These are phyloP conservation scores for Temnothorax ravouxi DNA, from an alignment of 2,888 invertebrate genomes.

Conservation along the genomic window DNA sequence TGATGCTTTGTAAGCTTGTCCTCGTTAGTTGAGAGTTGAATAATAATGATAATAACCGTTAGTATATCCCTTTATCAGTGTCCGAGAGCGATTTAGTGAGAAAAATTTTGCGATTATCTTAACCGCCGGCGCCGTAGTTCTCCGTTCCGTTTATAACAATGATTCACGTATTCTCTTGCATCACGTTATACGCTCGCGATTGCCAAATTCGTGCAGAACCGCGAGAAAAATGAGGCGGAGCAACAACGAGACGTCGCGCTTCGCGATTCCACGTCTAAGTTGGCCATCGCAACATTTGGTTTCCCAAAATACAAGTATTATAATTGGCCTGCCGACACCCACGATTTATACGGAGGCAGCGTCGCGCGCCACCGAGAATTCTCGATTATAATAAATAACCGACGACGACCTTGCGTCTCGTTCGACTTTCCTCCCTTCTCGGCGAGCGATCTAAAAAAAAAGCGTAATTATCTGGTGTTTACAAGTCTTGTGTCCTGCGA, in stretches of 20 bases:
- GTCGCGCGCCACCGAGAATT: constrained; percentile 24
- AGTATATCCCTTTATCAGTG: background rate
- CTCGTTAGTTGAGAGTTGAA: background rate
- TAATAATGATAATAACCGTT: constrained; percentile 2
- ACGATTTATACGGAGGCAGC: constrained; percentile 53
- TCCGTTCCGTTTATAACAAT: constrained; percentile 44
- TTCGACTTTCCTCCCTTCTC: constrained; percentile 18
- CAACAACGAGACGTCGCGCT: constrained; percentile 1
- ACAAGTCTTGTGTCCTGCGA: background rate
- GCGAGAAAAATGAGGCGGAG: constrained; percentile 55
- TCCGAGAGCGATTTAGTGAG: background rate
- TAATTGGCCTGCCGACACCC: constrained; percentile 65
- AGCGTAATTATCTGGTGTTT: background rate
- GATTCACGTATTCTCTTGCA: constrained; percentile 58
- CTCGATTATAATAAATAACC: constrained; percentile 64
- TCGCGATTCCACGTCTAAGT: constrained; percentile 33
- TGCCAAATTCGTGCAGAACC: constrained; percentile 59
- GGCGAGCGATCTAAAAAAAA: constrained; percentile 2
- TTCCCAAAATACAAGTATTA: constrained; percentile 70
- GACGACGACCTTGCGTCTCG: constrained; percentile 50
- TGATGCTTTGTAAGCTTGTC: background rate
- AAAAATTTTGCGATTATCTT: constrained; percentile 22
- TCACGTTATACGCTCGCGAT: constrained; percentile 30
- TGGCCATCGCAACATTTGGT: constrained; percentile 57
- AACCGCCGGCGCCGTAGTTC: background rate